phyloP scores from a whole-genome alignment of 2,797 vertebrate species.

The Menidia menidia region DNA sequence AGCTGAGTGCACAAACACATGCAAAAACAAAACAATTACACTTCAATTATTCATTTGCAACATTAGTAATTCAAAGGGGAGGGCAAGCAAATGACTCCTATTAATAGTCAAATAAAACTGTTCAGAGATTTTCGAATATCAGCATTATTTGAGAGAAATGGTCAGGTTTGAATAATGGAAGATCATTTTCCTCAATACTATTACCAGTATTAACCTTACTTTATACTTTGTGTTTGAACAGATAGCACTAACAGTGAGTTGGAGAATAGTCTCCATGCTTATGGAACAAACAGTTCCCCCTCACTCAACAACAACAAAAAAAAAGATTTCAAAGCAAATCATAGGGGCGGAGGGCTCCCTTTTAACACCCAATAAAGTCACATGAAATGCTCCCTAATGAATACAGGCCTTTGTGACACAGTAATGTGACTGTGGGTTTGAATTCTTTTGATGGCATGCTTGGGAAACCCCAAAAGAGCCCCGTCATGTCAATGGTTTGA shows the following conservation, averaged over 20 bases:
- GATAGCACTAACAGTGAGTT: conserved; percentile 9
- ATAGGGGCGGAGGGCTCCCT: conserved; percentile 49
- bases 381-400: conserved; percentile 69
- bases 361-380: conserved; percentile 67
- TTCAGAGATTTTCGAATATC: conserved; percentile 24
- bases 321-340: conserved; percentile 58
- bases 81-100: conserved; percentile 37
- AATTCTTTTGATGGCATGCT: conserved; percentile 63
- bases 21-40: conserved; percentile 15
- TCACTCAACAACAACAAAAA: conserved; percentile 42
- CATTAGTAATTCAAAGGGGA: conserved; percentile 25
- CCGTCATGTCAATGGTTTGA: conserved; percentile 41
- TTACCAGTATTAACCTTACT: background rate
- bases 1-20: conserved; percentile 79
- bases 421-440: conserved; percentile 39
- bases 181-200: conserved; percentile 9
- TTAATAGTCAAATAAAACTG: conserved; percentile 44
- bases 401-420: conserved; percentile 76
- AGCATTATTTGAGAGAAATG: conserved; percentile 40
- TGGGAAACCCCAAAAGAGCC: conserved; percentile 45
- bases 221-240: background rate
- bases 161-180: conserved; percentile 34
- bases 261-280: conserved; percentile 42
- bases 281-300: conserved; percentile 51
- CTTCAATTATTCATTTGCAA: conserved; percentile 32